These are phyloP conservation scores for Caranx ignobilis DNA, from an alignment of 2,113 vertebrate genomes.

Conservation along the genomic window DNA sequence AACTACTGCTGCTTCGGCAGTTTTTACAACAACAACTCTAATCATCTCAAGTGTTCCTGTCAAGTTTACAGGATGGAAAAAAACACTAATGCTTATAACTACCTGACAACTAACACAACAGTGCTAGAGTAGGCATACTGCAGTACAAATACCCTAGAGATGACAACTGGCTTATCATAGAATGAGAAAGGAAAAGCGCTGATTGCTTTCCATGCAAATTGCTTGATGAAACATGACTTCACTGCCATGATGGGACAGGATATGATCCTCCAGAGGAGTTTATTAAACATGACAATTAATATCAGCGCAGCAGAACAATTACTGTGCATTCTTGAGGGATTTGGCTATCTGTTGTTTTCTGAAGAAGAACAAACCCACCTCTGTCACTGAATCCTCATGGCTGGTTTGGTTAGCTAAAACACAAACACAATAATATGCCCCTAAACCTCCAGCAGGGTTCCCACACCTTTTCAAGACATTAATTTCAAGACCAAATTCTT, in stretches of 20 bases:
- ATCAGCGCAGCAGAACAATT: neutral
- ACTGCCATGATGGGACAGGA: neutral
- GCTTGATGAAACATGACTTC: neutral
- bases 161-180: too few species aligned
- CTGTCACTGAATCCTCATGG: neutral
- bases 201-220: neutral
- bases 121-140: neutral
- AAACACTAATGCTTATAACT: too few species aligned
- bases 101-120: too few species aligned
- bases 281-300: neutral
- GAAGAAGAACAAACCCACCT: neutral
- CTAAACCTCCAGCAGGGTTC: too few species aligned
- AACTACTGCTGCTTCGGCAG: too few species aligned
- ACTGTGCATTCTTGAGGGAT: neutral
- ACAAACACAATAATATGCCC: neutral
- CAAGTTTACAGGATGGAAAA: too few species aligned
- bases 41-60: too few species aligned
- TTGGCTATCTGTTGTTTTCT: neutral
- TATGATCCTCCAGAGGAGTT: neutral
- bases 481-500: too few species aligned
- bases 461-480: too few species aligned
- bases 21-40: too few species aligned
- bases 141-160: too few species aligned
- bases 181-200: too few species aligned
- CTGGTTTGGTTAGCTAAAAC: neutral